phyloP scores from a whole-genome alignment of 1,140 invertebrate species.

The Solen grandis region DNA sequence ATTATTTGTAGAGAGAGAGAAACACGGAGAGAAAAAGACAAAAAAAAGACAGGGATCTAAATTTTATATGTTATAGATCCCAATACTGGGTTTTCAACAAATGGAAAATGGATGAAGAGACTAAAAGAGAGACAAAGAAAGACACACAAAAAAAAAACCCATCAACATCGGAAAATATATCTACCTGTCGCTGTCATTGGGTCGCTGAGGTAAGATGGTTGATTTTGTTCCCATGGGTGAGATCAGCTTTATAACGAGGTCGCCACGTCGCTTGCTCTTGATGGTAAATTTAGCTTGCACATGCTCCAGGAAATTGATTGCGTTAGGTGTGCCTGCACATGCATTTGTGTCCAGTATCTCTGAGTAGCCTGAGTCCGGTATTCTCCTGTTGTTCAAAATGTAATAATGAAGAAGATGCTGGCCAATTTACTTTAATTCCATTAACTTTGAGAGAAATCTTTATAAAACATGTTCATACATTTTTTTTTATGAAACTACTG shows the following conservation, averaged over 20 bases:
- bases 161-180: constrained; percentile 69
- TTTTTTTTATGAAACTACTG: not conserved
- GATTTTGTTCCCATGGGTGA: constrained; percentile 96
- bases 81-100: too few species aligned
- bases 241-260: constrained; percentile 96
- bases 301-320: constrained; percentile 97
- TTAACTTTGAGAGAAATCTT: too few species aligned
- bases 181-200: constrained; percentile 88
- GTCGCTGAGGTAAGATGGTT: constrained; percentile 86
- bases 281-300: constrained; percentile 99
- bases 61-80: too few species aligned
- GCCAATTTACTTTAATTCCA: not conserved
- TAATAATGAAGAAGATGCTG: too few species aligned
- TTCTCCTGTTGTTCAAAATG: constrained; percentile 64
- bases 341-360: constrained; percentile 82
- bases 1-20: constrained; percentile 97
- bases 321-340: constrained; percentile 92
- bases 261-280: constrained; percentile 93
- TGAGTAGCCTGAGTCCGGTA: constrained; percentile 70
- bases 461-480: too few species aligned
- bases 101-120: too few species aligned
- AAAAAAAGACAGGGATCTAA: too few species aligned
- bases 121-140: too few species aligned
- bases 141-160: too few species aligned
- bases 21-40: too few species aligned